Conservation (phyloP, 2,797 vertebrate genomes). For the Sebastes kiyomatsui region DNA sequence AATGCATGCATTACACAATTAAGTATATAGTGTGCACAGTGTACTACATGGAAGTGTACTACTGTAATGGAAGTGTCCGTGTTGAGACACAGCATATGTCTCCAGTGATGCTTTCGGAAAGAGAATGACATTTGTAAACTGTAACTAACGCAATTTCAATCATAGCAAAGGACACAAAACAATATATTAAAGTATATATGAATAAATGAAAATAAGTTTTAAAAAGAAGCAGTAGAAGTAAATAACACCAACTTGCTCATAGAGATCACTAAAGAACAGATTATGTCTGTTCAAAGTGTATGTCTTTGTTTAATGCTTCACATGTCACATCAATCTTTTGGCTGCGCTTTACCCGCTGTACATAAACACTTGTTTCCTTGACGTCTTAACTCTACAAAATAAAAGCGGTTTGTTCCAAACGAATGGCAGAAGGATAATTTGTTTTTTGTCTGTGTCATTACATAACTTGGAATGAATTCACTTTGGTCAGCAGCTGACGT, state of each 20-base stretch:
- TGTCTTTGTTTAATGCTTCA: background rate
- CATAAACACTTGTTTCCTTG: slow-evolving; percentile 2
- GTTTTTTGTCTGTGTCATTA: slow-evolving; percentile 32
- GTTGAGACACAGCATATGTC: too few species aligned
- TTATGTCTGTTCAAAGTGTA: background rate
- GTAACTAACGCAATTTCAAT: too few species aligned
- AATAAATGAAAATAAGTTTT: too few species aligned
- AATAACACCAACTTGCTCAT: background rate
- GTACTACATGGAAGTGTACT: too few species aligned
- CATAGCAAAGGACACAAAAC: too few species aligned
- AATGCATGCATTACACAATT: too few species aligned
- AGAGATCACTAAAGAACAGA: background rate
- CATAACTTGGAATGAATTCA: slow-evolving; percentile 27
- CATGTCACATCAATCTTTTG: background rate
- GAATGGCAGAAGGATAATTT: slow-evolving; percentile 16
- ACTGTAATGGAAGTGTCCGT: too few species aligned
- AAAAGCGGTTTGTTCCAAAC: slow-evolving; percentile 27
- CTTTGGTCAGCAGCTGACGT: slow-evolving; percentile 55
- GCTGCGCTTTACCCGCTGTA: background rate
- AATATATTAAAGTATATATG: too few species aligned
- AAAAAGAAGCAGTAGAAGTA: too few species aligned
- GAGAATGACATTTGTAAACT: too few species aligned
- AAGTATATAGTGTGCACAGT: too few species aligned
- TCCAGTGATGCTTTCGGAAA: too few species aligned
- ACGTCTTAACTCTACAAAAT: slow-evolving; percentile 13